Conservation (phyloP, 1,140 invertebrate species). For the Trachelipus rathkii region DNA sequence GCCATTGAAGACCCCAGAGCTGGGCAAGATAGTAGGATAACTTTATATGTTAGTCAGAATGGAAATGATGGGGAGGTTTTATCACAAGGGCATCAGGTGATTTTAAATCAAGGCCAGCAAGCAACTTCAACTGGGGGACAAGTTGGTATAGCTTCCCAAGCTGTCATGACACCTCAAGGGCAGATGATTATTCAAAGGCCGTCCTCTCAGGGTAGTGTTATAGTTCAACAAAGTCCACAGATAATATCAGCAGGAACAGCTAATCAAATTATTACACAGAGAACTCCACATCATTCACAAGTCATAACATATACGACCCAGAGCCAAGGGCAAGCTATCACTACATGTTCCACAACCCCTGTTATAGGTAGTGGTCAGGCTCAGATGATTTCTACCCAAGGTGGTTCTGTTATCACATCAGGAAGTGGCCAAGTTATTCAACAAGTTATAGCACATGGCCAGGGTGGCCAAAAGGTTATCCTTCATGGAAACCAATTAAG, state of each 20-base stretch:
- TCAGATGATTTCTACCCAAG: not conserved
- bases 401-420: not conserved
- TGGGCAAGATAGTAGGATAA: slow-evolving; percentile 38
- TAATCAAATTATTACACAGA: not conserved
- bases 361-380: not conserved
- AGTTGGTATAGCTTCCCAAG: slow-evolving; percentile 28
- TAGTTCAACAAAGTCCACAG: slow-evolving; percentile 37
- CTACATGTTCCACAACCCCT: not conserved
- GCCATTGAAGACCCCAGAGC: slow-evolving; percentile 39
- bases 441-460: slow-evolving; percentile 36
- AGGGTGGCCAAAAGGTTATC: slow-evolving; percentile 43
- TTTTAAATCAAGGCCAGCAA: slow-evolving; percentile 36
- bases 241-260: slow-evolving; percentile 32
- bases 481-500: slow-evolving; percentile 37
- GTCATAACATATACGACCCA: not conserved
- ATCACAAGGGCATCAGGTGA: slow-evolving; percentile 40
- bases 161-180: slow-evolving; percentile 34
- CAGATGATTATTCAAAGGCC: slow-evolving; percentile 37
- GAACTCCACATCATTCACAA: not conserved
- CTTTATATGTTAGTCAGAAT: slow-evolving; percentile 44
- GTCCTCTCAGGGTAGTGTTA: slow-evolving; percentile 26
- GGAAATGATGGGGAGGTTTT: slow-evolving; percentile 38
- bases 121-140: slow-evolving; percentile 22
- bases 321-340: not conserved
- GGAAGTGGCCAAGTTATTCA: slow-evolving; percentile 35